Evolutionary conservation across 2,113 vertebrate species (phyloP).

Genomic region (Scophthalmus maximus): DNA sequence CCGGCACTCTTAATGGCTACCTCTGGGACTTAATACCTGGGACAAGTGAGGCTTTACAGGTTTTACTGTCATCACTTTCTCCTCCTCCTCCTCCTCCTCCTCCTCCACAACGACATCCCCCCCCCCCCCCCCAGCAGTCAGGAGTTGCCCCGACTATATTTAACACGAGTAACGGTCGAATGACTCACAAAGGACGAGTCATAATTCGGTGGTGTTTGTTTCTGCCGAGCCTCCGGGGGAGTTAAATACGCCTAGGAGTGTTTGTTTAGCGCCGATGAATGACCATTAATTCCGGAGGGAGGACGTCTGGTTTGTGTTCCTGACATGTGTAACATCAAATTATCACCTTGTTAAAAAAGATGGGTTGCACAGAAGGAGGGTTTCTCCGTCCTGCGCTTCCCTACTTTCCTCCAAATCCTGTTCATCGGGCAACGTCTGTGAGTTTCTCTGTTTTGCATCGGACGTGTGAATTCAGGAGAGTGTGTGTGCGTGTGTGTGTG

Average conservation of each 20-base stretch:
- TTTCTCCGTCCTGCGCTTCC: constrained; percentile 17
- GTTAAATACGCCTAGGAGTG: constrained; percentile 39
- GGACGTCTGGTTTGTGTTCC: constrained; percentile 58
- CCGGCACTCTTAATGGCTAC: constrained; percentile 75
- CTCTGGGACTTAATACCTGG: constrained; percentile 76
- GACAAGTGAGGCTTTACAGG: constrained; percentile 52
- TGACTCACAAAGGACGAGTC: constrained; percentile 49
- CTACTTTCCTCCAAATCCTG: too few species aligned
- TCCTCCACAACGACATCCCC: not conserved
- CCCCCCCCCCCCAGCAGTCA: too few species aligned
- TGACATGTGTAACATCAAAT: constrained; percentile 69
- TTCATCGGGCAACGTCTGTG: too few species aligned
- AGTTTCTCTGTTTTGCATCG: constrained; percentile 12
- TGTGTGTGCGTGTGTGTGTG: not conserved
- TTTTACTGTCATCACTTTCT: constrained; percentile 63
- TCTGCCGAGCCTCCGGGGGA: constrained; percentile 23
- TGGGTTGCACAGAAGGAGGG: constrained; percentile 49
- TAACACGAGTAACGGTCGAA: constrained; percentile 11
- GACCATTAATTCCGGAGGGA: constrained; percentile 63
- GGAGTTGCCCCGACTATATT: not conserved
- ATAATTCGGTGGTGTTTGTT: constrained; percentile 17
- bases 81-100: constrained; percentile 33
- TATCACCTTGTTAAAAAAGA: constrained; percentile 74
- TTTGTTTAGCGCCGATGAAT: constrained; percentile 74
- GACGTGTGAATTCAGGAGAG: constrained; percentile 6